A percentile compares a stretch with the other conserved stretches of the same genome.
These are phyloP conservation scores for Rotaria sp. DNA, from an alignment of 2,888 invertebrate genomes.

Conservation along the genomic window DNA sequence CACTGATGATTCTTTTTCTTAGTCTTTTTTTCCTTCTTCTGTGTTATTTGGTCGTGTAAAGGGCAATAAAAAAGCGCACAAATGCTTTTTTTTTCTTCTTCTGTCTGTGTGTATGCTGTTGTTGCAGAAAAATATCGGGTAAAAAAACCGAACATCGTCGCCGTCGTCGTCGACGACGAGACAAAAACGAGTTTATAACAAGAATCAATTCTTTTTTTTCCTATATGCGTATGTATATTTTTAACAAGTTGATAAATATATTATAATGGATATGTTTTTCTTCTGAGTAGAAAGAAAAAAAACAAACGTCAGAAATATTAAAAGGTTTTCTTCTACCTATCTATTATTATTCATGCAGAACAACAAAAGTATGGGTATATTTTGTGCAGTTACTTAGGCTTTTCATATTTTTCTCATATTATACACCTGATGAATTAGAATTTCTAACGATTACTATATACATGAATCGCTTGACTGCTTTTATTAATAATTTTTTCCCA, in stretches of 20 bases:
- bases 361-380: no score
- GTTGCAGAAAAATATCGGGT: constrained; percentile 22
- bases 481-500: neutral
- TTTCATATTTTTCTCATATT: neutral
- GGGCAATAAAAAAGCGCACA: neutral
- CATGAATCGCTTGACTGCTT: neutral
- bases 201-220: constrained; percentile 2
- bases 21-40: neutral
- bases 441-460: neutral
- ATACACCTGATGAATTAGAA: neutral
- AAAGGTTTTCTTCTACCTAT: no score
- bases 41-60: neutral
- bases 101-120: neutral
- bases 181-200: constrained; percentile 13
- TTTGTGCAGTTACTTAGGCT: neutral
- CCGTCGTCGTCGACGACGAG: neutral
- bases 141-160: neutral
- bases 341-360: no score
- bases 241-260: neutral
- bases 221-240: neutral
- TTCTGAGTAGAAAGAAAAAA: neutral
- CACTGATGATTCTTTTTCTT: neutral
- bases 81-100: neutral
- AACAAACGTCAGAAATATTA: no score
- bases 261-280: neutral